Evolutionary conservation across 2,888 invertebrate species (phyloP).

Genomic region (Dioctria linearis): DNA sequence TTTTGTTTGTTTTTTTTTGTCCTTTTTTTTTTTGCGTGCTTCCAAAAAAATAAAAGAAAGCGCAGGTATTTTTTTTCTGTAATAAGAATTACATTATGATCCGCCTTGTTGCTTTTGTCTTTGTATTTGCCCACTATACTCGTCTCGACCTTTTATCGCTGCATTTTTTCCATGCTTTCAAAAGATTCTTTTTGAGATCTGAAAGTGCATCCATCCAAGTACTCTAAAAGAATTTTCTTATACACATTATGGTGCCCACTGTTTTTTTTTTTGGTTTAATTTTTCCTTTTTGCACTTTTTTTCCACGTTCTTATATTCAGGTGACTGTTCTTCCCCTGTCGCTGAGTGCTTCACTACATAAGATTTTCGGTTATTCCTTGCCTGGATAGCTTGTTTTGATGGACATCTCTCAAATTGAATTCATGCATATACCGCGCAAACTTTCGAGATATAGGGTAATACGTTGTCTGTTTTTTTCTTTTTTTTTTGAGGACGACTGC

Average conservation of each 20-base stretch:
- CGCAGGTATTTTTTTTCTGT: constrained; percentile 13
- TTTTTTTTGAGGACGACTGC: constrained; percentile 32
- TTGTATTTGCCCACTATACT: constrained; percentile 45
- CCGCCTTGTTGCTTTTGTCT: constrained; percentile 49
- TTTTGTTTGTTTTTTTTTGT: neutral
- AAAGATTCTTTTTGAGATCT: constrained; percentile 43
- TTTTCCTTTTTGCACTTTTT: neutral
- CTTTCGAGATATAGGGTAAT: constrained; percentile 37
- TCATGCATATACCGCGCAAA: constrained; percentile 32
- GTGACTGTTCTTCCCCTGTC: constrained; percentile 42
- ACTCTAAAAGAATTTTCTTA: constrained; percentile 47
- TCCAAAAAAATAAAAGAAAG: constrained; percentile 45
- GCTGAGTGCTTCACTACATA: constrained; percentile 23
- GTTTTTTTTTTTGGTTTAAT: neutral
- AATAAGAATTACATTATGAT: constrained; percentile 38
- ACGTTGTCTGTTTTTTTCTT: neutral
- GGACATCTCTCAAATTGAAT: constrained; percentile 53
- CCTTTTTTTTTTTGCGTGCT: constrained; percentile 30
- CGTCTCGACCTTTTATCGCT: constrained; percentile 51
- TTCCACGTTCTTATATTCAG: constrained; percentile 12
- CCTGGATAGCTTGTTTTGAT: constrained; percentile 38
- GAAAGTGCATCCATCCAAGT: constrained; percentile 52
- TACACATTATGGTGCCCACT: constrained; percentile 4
- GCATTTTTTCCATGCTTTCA: constrained; percentile 47
- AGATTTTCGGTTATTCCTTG: constrained; percentile 22